These are phyloP conservation scores for Nematolebias whitei DNA, from an alignment of 2,113 vertebrate species.

Conservation along the genomic window DNA sequence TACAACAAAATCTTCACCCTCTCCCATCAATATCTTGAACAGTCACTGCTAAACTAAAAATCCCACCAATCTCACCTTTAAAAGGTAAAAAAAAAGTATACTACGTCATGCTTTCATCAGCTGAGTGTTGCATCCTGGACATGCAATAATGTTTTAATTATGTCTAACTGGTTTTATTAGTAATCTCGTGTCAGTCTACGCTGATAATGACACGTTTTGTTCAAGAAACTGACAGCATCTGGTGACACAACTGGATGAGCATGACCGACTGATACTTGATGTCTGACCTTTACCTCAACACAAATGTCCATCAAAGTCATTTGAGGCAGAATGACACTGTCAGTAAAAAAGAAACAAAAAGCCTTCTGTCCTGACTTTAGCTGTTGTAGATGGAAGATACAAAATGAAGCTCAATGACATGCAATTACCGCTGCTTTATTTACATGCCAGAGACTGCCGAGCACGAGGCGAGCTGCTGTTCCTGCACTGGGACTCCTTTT, in stretches of 20 bases:
- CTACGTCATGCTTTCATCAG: too few relatives aligned
- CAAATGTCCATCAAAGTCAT: slow-evolving; percentile 63
- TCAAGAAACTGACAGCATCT: slow-evolving; percentile 21
- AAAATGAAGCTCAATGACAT: slow-evolving; percentile 66
- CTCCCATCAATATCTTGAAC: not conserved
- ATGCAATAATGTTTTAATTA: slow-evolving; percentile 6
- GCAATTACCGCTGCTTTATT: slow-evolving; percentile 65
- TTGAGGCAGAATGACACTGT: slow-evolving; percentile 14
- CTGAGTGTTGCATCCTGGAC: not conserved
- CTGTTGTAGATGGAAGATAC: slow-evolving; percentile 50
- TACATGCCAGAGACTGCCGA: slow-evolving; percentile 42
- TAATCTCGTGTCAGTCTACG: not conserved
- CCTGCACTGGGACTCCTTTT: slow-evolving; percentile 18
- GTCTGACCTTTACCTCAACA: slow-evolving; percentile 39
- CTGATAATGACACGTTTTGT: slow-evolving; percentile 3
- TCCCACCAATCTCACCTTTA: too few relatives aligned
- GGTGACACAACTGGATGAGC: not conserved
- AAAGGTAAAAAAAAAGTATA: too few relatives aligned
- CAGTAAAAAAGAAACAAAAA: slow-evolving; percentile 36
- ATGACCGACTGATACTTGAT: slow-evolving; percentile 7
- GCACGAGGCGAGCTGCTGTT: slow-evolving; percentile 23
- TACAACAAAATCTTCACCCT: not conserved
- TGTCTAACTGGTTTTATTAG: not conserved
- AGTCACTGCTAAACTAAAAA: too few relatives aligned
- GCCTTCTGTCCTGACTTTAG: slow-evolving; percentile 57